Conservation (phyloP, 2,888 invertebrate genomes). For the Danaus chrysippus region DNA sequence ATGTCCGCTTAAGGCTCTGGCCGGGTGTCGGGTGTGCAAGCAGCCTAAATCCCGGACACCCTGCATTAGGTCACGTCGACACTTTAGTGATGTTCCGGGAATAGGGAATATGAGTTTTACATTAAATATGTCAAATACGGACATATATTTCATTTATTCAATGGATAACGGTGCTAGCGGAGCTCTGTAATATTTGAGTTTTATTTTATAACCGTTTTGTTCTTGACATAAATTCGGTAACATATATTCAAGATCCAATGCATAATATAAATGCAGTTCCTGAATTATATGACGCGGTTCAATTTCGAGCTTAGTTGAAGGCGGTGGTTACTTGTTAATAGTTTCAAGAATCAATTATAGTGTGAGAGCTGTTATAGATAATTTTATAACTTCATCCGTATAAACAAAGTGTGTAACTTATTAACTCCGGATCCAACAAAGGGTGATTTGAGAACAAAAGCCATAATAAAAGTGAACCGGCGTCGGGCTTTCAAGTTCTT, state of each 20-base stretch:
- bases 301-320: neutral
- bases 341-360: neutral
- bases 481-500: conserved; percentile 28
- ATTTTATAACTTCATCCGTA: conserved; percentile 1
- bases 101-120: conserved; percentile 14
- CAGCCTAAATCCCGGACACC: conserved; percentile 23
- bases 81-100: conserved; percentile 28
- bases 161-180: neutral
- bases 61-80: conserved; percentile 25
- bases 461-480: conserved; percentile 30
- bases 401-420: conserved; percentile 17
- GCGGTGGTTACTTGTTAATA: neutral
- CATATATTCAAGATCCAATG: no score
- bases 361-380: neutral
- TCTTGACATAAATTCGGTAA: neutral
- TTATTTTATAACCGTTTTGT: conserved; percentile 1
- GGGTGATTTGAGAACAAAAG: conserved; percentile 30
- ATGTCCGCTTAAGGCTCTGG: conserved; percentile 11
- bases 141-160: conserved; percentile 23
- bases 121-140: conserved; percentile 22
- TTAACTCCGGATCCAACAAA: conserved; percentile 26
- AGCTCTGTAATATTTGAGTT: no score
- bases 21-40: conserved; percentile 20
- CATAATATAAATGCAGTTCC: neutral
- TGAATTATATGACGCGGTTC: neutral